These are phyloP conservation scores for Pandemis corylana DNA, from an alignment of 2,888 invertebrate genomes.

Conservation along the genomic window DNA sequence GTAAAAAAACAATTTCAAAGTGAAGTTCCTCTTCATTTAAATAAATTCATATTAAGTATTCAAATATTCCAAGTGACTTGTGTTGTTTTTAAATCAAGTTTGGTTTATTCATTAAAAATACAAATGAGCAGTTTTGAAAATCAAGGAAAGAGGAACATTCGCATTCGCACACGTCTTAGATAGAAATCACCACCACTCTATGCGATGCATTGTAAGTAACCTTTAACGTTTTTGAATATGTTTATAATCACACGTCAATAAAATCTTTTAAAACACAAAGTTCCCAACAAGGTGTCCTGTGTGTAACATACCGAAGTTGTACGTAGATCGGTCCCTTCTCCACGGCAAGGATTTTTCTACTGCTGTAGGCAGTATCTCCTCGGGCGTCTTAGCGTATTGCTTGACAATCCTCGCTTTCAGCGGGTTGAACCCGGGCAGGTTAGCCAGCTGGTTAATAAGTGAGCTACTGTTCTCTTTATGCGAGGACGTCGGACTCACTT, in stretches of 20 bases:
- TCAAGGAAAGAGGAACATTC: no score
- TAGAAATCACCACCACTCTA: no score
- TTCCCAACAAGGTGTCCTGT: slow-evolving; percentile 58
- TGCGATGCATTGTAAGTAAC: no score
- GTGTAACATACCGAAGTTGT: slow-evolving; percentile 88
- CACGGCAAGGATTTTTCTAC: slow-evolving; percentile 94
- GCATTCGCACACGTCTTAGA: not conserved
- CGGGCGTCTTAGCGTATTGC: slow-evolving; percentile 87
- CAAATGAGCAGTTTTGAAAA: no score
- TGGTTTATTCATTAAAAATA: no score
- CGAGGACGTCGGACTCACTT: slow-evolving; percentile 84
- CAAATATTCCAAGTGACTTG: no score
- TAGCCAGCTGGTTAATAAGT: slow-evolving; percentile 88
- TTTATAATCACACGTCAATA: slow-evolving; percentile 52
- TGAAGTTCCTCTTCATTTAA: no score
- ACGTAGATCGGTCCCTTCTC: slow-evolving; percentile 91
- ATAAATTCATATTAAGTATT: no score
- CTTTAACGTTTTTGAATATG: not conserved
- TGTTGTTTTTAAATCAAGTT: no score
- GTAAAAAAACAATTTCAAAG: no score
- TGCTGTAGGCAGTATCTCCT: slow-evolving; percentile 89
- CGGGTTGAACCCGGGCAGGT: slow-evolving; percentile 88
- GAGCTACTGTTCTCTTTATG: slow-evolving; percentile 88
- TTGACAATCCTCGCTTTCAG: slow-evolving; percentile 89
- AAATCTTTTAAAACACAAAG: slow-evolving; percentile 56